phyloP scores from a whole-genome alignment of 2,888 invertebrate genomes.

The Gymnocheta viridis region DNA sequence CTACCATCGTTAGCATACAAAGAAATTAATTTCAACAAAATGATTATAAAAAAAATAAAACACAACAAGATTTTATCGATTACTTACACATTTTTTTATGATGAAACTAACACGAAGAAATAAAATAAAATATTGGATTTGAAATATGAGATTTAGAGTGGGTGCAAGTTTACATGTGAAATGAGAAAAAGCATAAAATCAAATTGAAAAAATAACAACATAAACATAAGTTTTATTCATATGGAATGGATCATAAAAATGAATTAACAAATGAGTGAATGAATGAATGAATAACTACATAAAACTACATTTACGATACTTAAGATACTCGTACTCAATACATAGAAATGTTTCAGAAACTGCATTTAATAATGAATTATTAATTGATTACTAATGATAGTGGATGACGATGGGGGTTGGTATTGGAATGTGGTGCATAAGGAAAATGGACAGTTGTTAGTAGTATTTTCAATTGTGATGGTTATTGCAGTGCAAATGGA shows the following conservation, averaged over 20 bases:
- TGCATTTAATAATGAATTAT: not conserved
- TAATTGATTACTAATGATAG: constrained; percentile 21
- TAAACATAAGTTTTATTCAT: constrained; percentile 16
- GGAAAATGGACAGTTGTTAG: not conserved
- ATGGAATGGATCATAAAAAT: constrained; percentile 24
- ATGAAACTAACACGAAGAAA: not conserved
- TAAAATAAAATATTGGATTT: not conserved
- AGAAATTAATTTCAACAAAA: constrained; percentile 13
- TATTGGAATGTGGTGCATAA: not conserved
- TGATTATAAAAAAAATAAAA: constrained; percentile 16
- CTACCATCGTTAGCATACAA: not conserved
- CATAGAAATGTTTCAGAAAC: not conserved
- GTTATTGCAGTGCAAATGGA: not conserved
- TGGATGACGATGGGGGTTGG: not conserved
- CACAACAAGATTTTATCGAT: constrained; percentile 3
- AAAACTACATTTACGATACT: not conserved
- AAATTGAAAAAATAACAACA: constrained; percentile 18
- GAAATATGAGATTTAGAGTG: constrained; percentile 1
- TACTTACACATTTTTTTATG: not conserved
- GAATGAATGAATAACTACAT: constrained; percentile 6
- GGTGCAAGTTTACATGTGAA: constrained; percentile 39
- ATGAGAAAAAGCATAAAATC: not conserved
- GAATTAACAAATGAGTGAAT: not conserved
- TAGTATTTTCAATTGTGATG: not conserved
- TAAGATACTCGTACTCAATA: not conserved